Conservation (phyloP, 2,797 vertebrate species). For the Micropoecilia bifurca region DNA sequence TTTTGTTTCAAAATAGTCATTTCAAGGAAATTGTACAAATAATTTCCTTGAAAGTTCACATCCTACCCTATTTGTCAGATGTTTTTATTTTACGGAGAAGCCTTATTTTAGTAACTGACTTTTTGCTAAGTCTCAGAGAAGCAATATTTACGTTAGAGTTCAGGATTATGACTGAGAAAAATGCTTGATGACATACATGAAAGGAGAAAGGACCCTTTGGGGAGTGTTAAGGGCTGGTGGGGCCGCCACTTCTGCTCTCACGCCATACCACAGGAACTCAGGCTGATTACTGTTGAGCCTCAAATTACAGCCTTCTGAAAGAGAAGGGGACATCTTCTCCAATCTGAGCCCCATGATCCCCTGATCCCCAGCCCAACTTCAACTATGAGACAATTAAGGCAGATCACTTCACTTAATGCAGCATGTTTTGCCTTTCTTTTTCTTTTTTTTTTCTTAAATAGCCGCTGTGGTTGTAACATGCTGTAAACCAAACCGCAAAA, state of each 20-base stretch:
- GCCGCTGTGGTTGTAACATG: slow-evolving; percentile 49
- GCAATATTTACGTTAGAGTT: slow-evolving; percentile 54
- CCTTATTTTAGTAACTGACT: slow-evolving; percentile 47
- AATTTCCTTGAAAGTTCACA: background rate
- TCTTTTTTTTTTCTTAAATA: slow-evolving; percentile 38
- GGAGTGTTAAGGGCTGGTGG: slow-evolving; percentile 68
- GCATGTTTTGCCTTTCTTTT: slow-evolving; percentile 56
- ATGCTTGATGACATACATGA: slow-evolving; percentile 63
- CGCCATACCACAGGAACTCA: slow-evolving; percentile 73
- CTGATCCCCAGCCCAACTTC: slow-evolving; percentile 48
- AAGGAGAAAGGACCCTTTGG: slow-evolving; percentile 49
- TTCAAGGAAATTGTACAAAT: background rate
- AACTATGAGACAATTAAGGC: slow-evolving; percentile 72
- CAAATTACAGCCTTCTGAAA: slow-evolving; percentile 78
- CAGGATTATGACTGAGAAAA: slow-evolving; percentile 53
- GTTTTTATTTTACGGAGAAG: slow-evolving; percentile 22
- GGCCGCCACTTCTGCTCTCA: slow-evolving; percentile 66
- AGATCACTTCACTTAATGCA: slow-evolving; percentile 66
- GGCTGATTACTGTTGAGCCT: slow-evolving; percentile 77
- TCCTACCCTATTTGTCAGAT: slow-evolving; percentile 22
- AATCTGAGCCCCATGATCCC: slow-evolving; percentile 53
- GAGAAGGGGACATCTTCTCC: slow-evolving; percentile 74
- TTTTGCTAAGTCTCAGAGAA: slow-evolving; percentile 50
- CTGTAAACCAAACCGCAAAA: slow-evolving; percentile 59
- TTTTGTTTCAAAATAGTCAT: background rate